phyloP scores from a whole-genome alignment of 2,113 vertebrate genomes.

The Hiodon alosoides region DNA sequence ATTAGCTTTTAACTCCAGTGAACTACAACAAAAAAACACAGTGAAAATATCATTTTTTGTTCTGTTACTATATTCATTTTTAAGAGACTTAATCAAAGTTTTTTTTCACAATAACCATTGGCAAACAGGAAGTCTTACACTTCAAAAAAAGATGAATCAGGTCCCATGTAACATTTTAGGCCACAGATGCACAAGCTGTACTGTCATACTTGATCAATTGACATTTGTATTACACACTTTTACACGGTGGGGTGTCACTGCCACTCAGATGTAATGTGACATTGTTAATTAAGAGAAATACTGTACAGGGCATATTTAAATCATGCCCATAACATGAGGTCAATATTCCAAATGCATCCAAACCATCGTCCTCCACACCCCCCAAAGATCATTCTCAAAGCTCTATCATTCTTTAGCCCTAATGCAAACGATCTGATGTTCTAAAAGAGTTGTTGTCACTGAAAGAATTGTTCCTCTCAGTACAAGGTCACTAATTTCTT shows the following conservation, averaged over 20 bases:
- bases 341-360: neutral
- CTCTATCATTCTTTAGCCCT: conserved; percentile 1
- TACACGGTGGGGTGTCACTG: neutral
- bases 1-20: conserved; percentile 26
- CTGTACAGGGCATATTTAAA: neutral
- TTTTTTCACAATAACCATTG: conserved; percentile 18
- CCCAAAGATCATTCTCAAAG: neutral
- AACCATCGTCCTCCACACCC: neutral
- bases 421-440: neutral
- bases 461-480: neutral
- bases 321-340: too few species aligned
- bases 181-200: conserved; percentile 8
- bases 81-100: neutral
- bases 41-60: conserved; percentile 21
- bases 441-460: neutral
- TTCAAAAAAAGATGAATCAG: conserved; percentile 2
- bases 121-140: conserved; percentile 5
- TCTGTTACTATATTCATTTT: conserved; percentile 13
- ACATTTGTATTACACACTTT: conserved; percentile 11
- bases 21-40: conserved; percentile 31
- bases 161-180: neutral
- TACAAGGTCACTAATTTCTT: neutral
- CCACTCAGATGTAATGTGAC: neutral
- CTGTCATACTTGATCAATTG: neutral
- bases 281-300: neutral